Base-by-base conservation (phyloP, 2,888 invertebrate species). In the Lepidonotus clava region DNA sequence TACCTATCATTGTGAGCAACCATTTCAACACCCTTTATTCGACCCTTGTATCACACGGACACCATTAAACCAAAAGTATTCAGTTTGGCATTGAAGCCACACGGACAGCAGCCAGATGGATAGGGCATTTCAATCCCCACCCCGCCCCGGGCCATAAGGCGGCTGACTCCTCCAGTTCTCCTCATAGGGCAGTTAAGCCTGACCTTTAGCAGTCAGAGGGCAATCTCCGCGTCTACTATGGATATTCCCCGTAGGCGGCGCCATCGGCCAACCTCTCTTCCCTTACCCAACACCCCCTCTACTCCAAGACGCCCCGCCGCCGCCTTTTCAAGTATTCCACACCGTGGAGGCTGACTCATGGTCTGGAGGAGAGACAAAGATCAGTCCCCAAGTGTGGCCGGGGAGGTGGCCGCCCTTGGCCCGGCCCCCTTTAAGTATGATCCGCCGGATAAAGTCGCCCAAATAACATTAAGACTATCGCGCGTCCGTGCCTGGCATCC, bases 381-480 rank as follows among this genome's bases (percentile, higher is more conserved):
- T 71, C 71, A n/a, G 71, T 38, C 36, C n/a, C 36, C 71, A 38
- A 34, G 66, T 14, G 32, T 18, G 21, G n/a, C n/a, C n/a, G n/a
- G n/a, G n/a, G n/a, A n/a, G n/a, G n/a, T n/a, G n/a, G n/a, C n/a
- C n/a, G n/a, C n/a, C n/a, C n/a, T n/a, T n/a, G n/a, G n/a, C n/a
- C 18, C 46, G 8, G 8, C 46, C 46, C 46, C 71, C 71, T 71
- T 71, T 71, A 71, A 71, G 71, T 71, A 38, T 71, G 71, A 71
- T 71, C 71, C 71, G 18, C 2, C 71, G 11, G 61, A 38, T 36
- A 36, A 71, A 71, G 38, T 34, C n/a, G 36, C 18, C 71, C 71
- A 71, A 71, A 71, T 71, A 71, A 71, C 71, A n/a, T 71, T 71
- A 71, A 38, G 71, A 71, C 71, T 71, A 36, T 71, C 36, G 71